Base-by-base conservation (phyloP, 2,888 invertebrate species). In the Limenitis arthemis region DNA sequence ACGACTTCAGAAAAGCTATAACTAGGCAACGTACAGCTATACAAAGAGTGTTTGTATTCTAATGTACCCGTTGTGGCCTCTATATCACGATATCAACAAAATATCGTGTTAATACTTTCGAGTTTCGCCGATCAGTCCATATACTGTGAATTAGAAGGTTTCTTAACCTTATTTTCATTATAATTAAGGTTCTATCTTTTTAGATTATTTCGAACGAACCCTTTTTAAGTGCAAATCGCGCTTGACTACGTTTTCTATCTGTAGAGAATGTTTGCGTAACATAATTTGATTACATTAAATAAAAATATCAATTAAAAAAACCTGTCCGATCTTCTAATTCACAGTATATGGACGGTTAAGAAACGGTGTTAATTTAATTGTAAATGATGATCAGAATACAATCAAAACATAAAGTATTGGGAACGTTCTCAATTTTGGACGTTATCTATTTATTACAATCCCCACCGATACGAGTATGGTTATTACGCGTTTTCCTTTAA, bases 1-100 rank as follows among this genome's bases (percentile, higher is more conserved):
- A 51, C 30, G 51, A 41, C 51, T 51, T 40, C n/a, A 51, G 34
- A 39, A 44, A 36, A 51, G 50, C 50, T 32, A 11, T 8, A n/a
- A n/a, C n/a, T n/a, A n/a, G n/a, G n/a, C 49, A 9, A 49, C 36
- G 11, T 8, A 29, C 29, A n/a, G n/a, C 32, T 34, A 46, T 11
- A 39, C 32, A 38, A 39, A 47, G 38, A 31, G 20, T 32, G 28
- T 20, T n/a, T 20, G 32, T 46, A 51, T 51, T 46, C 6, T n/a
- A 40, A 44, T 29, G 32, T 38, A 8, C 9, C 9, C 12, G 28
- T 37, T 12, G 20, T 12, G 9, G 11, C 33, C 42, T 31, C 20
- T 8, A 31, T 36, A 20, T 44, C 44, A 50, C 49, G 49, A 44
- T 39, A 44, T 44, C 8, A 9, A 36, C n/a, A 36, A 46, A 37